Conservation (phyloP, 2,888 invertebrate genomes). For the Criorhina ranunculi region DNA sequence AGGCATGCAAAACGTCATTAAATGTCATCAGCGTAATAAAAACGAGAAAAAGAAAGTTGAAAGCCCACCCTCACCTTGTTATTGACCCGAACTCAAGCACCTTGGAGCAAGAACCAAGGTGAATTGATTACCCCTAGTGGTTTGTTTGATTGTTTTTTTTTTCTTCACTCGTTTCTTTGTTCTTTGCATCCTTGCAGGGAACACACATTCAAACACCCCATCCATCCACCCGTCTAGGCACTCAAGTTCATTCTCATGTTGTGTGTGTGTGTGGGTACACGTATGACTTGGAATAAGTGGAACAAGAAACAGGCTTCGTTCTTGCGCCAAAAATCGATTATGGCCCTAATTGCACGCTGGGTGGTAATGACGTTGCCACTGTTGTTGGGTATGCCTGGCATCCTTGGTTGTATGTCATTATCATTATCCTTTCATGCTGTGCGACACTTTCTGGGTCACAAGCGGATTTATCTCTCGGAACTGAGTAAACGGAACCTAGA, state of each 20-base stretch:
- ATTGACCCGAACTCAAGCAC: conserved; percentile 63
- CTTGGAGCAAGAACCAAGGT: conserved; percentile 58
- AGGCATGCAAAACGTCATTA: conserved; percentile 49
- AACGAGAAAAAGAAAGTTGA: not conserved
- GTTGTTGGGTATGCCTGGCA: conserved; percentile 32
- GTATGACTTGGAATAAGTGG: conserved; percentile 20
- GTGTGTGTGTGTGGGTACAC: conserved; percentile 1
- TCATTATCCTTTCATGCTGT: conserved; percentile 70
- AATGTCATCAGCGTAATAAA: conserved; percentile 19
- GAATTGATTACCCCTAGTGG: conserved; percentile 51
- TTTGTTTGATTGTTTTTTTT: not conserved
- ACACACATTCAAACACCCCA: conserved; percentile 2
- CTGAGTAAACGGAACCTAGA: conserved; percentile 47
- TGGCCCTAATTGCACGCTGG: conserved; percentile 67
- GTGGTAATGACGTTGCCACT: conserved; percentile 46
- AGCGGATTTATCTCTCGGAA: conserved; percentile 67
- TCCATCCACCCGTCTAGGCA: conserved; percentile 7
- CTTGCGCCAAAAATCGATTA: conserved; percentile 71
- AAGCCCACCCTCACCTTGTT: conserved; percentile 21
- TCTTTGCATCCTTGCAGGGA: conserved; percentile 55
- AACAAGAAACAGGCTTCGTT: conserved; percentile 50
- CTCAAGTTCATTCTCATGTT: conserved; percentile 14
- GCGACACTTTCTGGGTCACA: conserved; percentile 71
- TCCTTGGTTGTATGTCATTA: conserved; percentile 68
- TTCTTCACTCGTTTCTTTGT: conserved; percentile 2